Base-by-base conservation (phyloP, 1,140 invertebrate species). In the Panagrolaimus sp. region DNA sequence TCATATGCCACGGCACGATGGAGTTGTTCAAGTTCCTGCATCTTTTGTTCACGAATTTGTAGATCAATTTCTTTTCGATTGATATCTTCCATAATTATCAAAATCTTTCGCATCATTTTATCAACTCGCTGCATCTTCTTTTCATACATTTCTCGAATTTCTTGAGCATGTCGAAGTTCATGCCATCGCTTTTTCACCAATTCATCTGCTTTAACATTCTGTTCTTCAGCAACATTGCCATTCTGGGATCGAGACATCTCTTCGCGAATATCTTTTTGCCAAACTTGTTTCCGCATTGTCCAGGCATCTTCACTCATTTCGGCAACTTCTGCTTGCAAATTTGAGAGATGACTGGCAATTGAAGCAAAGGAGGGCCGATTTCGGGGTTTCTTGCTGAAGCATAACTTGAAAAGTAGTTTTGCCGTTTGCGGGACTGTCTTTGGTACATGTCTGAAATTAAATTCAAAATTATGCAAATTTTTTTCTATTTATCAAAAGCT, bases 311-410 rank as follows among this genome's bases (percentile, higher is more conserved):
- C 76, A 12, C 38, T 65, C 46, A 86, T 89, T 66, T 83, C 87
- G n/a, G 89, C 81, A 21, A 94, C 87, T 78, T 93, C 90, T 5
- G 89, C 88, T 1, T 89, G 88, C 15, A 92, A 90, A 72, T 94
- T 93, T 72, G 91, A 89, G 55, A 96, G 85, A 83, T 95, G 92
- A 64, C 89, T 89, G 32, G 92, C 87, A 74, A 98, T 94, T 71
- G 94, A 90, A 74, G 91, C 90, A 83, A 98, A 98, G 0, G 93
- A 92, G 6, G 95, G 95, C 70, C 96, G 88, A 83, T 96, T 96
- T 65, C 90, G 87, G 0, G 95, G 92, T 82, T 92, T 91, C 1
- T 89, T 87, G 71, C 89, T 91, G 91, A 93, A 96, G 83, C 95
- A 98, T 81, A 93, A 91, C 74, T 90, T 90, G 64, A 98, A 88